These are phyloP conservation scores for Hippocampus barbouri DNA, from an alignment of 2,113 vertebrate genomes.

Conservation along the genomic window DNA sequence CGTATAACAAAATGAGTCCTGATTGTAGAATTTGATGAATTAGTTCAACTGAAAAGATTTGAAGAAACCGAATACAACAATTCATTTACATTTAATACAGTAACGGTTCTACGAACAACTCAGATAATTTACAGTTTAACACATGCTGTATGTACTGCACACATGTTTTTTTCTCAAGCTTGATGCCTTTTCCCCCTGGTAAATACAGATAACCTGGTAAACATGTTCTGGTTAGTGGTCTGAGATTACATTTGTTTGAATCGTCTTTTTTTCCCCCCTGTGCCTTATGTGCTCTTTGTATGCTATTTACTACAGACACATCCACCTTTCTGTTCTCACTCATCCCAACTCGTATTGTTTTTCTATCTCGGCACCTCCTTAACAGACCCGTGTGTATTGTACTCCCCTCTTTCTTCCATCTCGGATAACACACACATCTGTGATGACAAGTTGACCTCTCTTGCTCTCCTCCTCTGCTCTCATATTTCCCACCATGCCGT, in stretches of 20 bases:
- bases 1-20: too few species aligned
- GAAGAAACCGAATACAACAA: too few species aligned
- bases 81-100: too few species aligned
- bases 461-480: slow-evolving; percentile 24
- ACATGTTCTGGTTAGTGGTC: too few species aligned
- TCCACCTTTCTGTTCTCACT: background rate
- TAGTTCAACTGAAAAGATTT: too few species aligned
- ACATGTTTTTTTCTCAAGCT: too few species aligned
- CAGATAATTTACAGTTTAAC: too few species aligned
- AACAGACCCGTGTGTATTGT: slow-evolving; percentile 1
- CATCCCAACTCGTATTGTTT: slow-evolving; percentile 3
- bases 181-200: too few species aligned
- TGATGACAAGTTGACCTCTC: slow-evolving; percentile 46
- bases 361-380: slow-evolving; percentile 7
- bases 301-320: background rate
- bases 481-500: slow-evolving; percentile 48
- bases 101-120: too few species aligned
- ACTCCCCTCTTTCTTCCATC: slow-evolving; percentile 1
- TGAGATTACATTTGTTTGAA: background rate
- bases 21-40: too few species aligned
- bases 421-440: slow-evolving; percentile 31
- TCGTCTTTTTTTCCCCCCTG: background rate
- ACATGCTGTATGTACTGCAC: too few species aligned
- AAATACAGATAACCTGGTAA: too few species aligned
- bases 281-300: background rate